These are phyloP conservation scores for Pangasius larnaudii DNA, from an alignment of 2,797 vertebrate species.

Conservation along the genomic window DNA sequence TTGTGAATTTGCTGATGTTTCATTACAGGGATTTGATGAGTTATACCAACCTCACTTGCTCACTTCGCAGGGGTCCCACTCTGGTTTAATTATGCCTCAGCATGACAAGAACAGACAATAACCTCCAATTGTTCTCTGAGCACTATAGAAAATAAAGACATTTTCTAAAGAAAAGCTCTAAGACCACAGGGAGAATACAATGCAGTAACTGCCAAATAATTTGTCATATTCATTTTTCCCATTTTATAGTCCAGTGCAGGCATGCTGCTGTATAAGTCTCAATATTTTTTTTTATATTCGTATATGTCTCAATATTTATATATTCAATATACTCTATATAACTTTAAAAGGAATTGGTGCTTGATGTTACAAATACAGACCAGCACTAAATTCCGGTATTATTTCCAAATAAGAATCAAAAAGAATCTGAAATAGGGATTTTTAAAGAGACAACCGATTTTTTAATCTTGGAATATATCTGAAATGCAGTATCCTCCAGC, in stretches of 20 bases:
- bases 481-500: neutral
- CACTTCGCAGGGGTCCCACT: neutral
- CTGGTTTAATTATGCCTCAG: conserved; percentile 1
- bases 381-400: neutral
- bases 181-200: neutral
- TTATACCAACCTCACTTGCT: neutral
- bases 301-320: neutral
- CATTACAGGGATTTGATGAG: conserved; percentile 6
- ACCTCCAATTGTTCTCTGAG: conserved; percentile 15
- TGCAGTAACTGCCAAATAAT: neutral
- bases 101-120: conserved; percentile 3
- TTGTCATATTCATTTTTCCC: neutral
- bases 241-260: neutral
- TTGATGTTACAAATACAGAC: neutral
- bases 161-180: conserved; percentile 2
- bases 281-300: neutral
- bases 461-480: neutral
- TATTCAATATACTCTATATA: neutral
- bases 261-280: neutral
- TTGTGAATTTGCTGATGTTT: neutral
- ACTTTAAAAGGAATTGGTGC: neutral
- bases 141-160: neutral
- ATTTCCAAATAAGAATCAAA: neutral
- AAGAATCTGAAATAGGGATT: neutral
- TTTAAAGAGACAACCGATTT: neutral